These are phyloP conservation scores for Microctonus hyperodae DNA, from an alignment of 2,888 invertebrate genomes.

Conservation along the genomic window DNA sequence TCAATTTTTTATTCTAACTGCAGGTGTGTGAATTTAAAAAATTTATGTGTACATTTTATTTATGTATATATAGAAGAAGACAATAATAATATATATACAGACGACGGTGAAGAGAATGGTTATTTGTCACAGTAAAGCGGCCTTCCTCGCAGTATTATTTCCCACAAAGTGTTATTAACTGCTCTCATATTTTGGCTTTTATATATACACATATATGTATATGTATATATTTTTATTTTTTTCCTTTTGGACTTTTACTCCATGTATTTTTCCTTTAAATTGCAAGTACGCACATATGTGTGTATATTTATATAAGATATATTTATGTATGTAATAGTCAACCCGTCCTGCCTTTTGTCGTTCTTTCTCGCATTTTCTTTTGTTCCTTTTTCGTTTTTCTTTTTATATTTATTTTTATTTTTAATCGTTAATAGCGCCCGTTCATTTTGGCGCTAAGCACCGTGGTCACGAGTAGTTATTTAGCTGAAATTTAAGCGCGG, in stretches of 20 bases:
- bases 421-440: conserved; percentile 62
- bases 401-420: conserved; percentile 47
- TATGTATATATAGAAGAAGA: not conserved
- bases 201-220: not conserved
- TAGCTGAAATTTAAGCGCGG: conserved; percentile 56
- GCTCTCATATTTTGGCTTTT: conserved; percentile 62
- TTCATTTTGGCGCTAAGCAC: conserved; percentile 61
- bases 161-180: conserved; percentile 64
- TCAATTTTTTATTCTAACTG: not conserved
- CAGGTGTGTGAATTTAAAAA: conserved; percentile 17
- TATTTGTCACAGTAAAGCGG: conserved; percentile 63
- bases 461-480: conserved; percentile 57
- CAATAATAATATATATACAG: conserved; percentile 28
- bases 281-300: conserved; percentile 36
- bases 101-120: conserved; percentile 48
- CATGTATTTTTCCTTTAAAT: conserved; percentile 39
- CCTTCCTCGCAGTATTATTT: conserved; percentile 63
- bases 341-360: not conserved
- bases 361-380: conserved; percentile 45
- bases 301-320: conserved; percentile 28
- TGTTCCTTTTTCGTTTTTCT: conserved; percentile 39
- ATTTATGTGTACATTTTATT: conserved; percentile 30
- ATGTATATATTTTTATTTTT: conserved; percentile 6
- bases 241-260: conserved; percentile 14
- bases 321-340: conserved; percentile 27